These are phyloP conservation scores for Caenorhabditis tropicalis DNA, from an alignment of 1,140 invertebrate genomes.

Conservation along the genomic window DNA sequence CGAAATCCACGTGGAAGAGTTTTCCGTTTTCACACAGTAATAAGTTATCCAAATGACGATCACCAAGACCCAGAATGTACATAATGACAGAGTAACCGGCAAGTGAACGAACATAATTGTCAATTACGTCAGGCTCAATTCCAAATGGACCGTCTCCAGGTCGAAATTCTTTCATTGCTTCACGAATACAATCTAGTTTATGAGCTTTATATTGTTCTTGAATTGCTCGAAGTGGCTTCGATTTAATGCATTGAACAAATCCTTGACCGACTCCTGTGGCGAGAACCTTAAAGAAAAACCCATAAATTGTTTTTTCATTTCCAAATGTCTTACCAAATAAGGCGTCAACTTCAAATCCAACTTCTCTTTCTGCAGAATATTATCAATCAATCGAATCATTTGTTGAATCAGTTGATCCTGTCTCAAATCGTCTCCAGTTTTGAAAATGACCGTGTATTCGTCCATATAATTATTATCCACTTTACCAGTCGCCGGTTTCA, in stretches of 20 bases:
- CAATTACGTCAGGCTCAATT: slow-evolving; percentile 91
- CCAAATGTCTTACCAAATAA: slow-evolving; percentile 13
- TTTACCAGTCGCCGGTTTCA: slow-evolving; percentile 77
- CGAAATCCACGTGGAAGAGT: slow-evolving; percentile 98
- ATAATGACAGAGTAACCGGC: slow-evolving; percentile 98
- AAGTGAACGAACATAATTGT: slow-evolving; percentile 90
- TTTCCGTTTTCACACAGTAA: slow-evolving; percentile 79
- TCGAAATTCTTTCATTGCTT: slow-evolving; percentile 84
- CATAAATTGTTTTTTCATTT: background rate
- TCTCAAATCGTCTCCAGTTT: slow-evolving; percentile 93
- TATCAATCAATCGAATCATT: slow-evolving; percentile 97
- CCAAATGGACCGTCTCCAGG: slow-evolving; percentile 86
- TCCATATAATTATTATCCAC: slow-evolving; percentile 33
- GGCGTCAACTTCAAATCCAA: slow-evolving; percentile 93
- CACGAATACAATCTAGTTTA: slow-evolving; percentile 62
- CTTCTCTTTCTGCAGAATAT: slow-evolving; percentile 86
- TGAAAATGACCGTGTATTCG: slow-evolving; percentile 92
- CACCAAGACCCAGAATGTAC: slow-evolving; percentile 92
- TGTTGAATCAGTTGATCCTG: slow-evolving; percentile 96
- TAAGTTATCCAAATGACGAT: slow-evolving; percentile 96
- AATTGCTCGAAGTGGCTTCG: slow-evolving; percentile 73
- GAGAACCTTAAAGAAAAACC: slow-evolving; percentile 76
- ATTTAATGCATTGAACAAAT: slow-evolving; percentile 96
- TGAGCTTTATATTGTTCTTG: slow-evolving; percentile 54
- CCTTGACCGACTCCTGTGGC: slow-evolving; percentile 91